Evolutionary conservation across 2,888 invertebrate species (phyloP).

Genomic region (Trichopoda pennipes): DNA sequence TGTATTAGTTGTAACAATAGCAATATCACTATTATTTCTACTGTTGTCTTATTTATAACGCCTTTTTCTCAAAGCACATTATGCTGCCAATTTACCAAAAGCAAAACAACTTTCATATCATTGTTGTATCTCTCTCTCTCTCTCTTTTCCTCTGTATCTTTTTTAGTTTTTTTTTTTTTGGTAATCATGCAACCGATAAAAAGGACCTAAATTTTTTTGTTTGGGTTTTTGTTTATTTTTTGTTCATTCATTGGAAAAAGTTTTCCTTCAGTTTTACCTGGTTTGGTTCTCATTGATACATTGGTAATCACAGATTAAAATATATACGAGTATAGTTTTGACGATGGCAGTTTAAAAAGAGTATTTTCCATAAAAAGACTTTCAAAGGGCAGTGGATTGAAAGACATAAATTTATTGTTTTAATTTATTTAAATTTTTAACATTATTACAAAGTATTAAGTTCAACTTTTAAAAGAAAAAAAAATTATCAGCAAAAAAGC

Average conservation of each 20-base stretch:
- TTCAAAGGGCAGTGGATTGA: too few species aligned
- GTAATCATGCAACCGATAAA: constrained; percentile 49
- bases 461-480: too few species aligned
- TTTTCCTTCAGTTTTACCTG: constrained; percentile 37
- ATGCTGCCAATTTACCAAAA: constrained; percentile 28
- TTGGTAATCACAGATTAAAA: constrained; percentile 4
- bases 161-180: constrained; percentile 56
- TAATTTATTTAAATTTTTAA: too few species aligned
- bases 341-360: neutral
- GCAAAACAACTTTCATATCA: constrained; percentile 41
- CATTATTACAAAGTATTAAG: too few species aligned
- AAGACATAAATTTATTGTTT: too few species aligned
- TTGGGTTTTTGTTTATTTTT: neutral
- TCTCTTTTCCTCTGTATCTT: constrained; percentile 27
- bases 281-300: neutral
- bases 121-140: constrained; percentile 35
- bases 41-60: constrained; percentile 63
- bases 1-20: constrained; percentile 1
- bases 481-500: too few species aligned
- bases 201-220: constrained; percentile 34
- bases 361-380: neutral
- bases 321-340: neutral
- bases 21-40: constrained; percentile 29
- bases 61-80: constrained; percentile 49
- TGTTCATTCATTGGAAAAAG: constrained; percentile 30